Percentiles rank a stretch among this genome's conserved stretches.
phyloP scores from a whole-genome alignment of 2,113 vertebrate species.

The Chaetodon auriga region DNA sequence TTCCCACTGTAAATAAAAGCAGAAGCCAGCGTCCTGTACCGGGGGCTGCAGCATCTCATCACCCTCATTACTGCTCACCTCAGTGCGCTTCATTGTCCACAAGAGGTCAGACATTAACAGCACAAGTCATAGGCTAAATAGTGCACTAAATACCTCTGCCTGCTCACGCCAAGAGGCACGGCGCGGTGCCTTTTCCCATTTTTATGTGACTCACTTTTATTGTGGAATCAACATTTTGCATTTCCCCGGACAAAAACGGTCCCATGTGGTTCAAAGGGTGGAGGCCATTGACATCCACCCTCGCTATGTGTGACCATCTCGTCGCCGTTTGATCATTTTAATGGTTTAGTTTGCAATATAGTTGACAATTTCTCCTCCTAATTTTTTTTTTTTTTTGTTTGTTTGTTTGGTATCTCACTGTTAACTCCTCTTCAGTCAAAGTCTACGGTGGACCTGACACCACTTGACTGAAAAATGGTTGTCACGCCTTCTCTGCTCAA shows the following conservation, averaged over 20 bases:
- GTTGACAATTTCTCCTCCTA: neutral
- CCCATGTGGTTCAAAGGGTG: neutral
- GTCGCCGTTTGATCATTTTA: neutral
- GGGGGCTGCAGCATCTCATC: constrained; percentile 34
- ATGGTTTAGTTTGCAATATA: neutral
- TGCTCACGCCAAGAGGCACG: neutral
- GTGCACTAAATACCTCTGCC: constrained; percentile 22
- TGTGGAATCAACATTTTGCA: neutral
- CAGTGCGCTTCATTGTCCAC: constrained; percentile 78
- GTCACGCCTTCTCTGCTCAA: constrained; percentile 65
- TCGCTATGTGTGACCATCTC: neutral
- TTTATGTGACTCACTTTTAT: neutral
- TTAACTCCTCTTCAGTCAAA: neutral
- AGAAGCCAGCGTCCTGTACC: constrained; percentile 7
- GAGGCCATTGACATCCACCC: neutral
- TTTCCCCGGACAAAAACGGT: too few species aligned
- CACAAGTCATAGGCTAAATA: constrained; percentile 65
- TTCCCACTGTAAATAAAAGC: neutral
- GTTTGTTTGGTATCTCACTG: neutral
- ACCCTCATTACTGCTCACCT: constrained; percentile 67
- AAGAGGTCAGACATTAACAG: constrained; percentile 84
- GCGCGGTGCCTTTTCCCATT: neutral
- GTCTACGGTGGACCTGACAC: neutral
- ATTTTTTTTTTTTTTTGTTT: neutral
- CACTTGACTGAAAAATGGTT: constrained; percentile 2